Evolutionary conservation across 92 coral and sea anemone genomes (phyloP).

Genomic region (Epizoanthus fatuus): DNA sequence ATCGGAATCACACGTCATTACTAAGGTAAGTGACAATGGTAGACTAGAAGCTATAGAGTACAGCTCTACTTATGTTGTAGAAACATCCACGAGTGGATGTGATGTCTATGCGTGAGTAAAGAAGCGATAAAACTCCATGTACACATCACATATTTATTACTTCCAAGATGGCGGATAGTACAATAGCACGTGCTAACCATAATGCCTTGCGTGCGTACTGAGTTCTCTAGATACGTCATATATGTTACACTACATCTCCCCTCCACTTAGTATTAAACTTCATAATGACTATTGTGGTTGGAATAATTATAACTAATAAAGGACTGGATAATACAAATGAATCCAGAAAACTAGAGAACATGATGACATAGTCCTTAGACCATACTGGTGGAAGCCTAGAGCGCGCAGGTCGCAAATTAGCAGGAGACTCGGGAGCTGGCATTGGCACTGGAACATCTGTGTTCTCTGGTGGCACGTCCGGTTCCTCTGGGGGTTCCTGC

Average conservation of each 20-base stretch:
- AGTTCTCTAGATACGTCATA: neutral
- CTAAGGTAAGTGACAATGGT: too few relatives aligned
- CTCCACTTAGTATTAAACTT: neutral
- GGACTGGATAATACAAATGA: neutral
- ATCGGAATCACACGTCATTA: neutral
- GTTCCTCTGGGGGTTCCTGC: neutral
- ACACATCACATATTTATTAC: too few relatives aligned
- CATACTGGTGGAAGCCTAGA: neutral
- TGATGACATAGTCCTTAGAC: neutral
- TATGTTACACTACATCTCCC: neutral
- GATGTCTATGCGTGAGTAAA: too few relatives aligned
- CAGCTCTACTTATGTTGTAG: too few relatives aligned
- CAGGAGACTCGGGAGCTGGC: neutral
- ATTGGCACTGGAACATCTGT: neutral
- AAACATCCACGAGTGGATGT: too few relatives aligned
- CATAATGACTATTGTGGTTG: neutral
- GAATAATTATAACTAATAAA: neutral
- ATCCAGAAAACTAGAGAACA: neutral
- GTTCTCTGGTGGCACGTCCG: neutral
- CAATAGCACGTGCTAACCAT: too few relatives aligned
- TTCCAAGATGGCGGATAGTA: too few relatives aligned
- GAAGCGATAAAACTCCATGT: too few relatives aligned
- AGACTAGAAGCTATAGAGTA: too few relatives aligned
- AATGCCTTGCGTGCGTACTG: too few relatives aligned
- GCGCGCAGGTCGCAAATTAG: neutral